Evolutionary conservation across 2,888 invertebrate genomes (phyloP), one percentile per base, ranked within the genome.

Genomic region (Meloe dianella): DNA sequence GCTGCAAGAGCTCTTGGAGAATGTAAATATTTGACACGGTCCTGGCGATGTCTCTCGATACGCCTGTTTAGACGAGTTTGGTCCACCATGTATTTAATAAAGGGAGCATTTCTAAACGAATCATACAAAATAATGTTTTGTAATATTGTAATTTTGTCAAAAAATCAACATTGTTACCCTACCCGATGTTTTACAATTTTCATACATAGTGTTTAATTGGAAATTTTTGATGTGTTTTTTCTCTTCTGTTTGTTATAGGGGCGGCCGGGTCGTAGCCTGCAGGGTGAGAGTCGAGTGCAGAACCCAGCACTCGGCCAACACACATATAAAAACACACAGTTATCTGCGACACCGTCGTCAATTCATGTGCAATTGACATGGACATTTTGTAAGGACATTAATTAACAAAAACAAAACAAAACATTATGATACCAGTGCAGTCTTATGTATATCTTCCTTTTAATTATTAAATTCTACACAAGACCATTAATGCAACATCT

Each of bases 251-350:
- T 61, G 66, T 78, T 80, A 57, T 83, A 87, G 86, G 85, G 85
- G 85, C 85, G 84, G 85, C 85, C 85, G 86, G 86, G 86, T 86
- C 87, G 85, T 84, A 86, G 86, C 86, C 86, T 86, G 87, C 87
- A 87, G 87, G 87, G 87, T 87, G 86, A 54, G 54, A 85, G 86
- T 76, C 82, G 82, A 81, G 81, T 74, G 82, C 78, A 77, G 83
- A 82, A 84, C 82, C 83, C 84, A 83, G 79, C 83, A 79, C 80
- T 81, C 80, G 82, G 77, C 80, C 77, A 74, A 77, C 69, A 54
- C 22, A 51, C 22, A 74, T 2, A 12, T 8, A 20, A 41, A 17
- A 17, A 3, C 22, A 51, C 20, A 54, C 54, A 51, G 73, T 75
- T 74, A 72, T 71, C 72, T 75, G 73, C 73, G 75, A 74, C 74